Conservation (phyloP, 2,113 vertebrate species). For the Coturnix japonica region DNA sequence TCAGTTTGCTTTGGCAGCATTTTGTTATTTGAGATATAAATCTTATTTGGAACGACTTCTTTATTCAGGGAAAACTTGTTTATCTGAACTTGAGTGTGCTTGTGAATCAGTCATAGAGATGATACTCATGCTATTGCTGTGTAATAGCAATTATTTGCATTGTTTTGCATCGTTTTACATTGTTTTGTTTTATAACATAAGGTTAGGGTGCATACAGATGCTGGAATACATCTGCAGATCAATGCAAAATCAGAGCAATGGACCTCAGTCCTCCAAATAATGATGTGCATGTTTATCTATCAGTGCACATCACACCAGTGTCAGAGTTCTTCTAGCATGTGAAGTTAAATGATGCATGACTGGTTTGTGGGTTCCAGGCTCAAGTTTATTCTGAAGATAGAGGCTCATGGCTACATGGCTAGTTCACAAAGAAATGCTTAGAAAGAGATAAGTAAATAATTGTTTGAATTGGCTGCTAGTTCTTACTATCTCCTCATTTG, state of each 20-base stretch:
- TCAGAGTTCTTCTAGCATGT: background rate
- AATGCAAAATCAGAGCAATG: background rate
- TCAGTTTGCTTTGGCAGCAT: constrained; percentile 24
- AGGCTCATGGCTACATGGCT: background rate
- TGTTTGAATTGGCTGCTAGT: background rate
- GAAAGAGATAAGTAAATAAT: background rate
- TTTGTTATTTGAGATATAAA: constrained; percentile 42
- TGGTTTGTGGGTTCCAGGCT: background rate
- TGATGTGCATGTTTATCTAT: background rate
- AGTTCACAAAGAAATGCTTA: background rate
- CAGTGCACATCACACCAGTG: background rate
- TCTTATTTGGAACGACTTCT: constrained; percentile 20
- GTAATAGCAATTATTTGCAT: constrained; percentile 28
- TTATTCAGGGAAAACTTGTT: constrained; percentile 11
- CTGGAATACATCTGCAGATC: background rate
- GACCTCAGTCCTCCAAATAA: background rate
- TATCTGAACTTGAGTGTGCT: constrained; percentile 29
- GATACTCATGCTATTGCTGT: background rate
- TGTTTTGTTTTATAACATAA: background rate
- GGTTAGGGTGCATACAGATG: background rate
- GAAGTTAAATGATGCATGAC: background rate
- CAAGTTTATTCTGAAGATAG: background rate
- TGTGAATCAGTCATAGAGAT: background rate
- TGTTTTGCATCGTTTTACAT: constrained; percentile 6
- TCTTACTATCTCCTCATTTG: background rate